Evolutionary conservation across 2,797 vertebrate genomes (phyloP).

Genomic region (Ctenopoma multispine): DNA sequence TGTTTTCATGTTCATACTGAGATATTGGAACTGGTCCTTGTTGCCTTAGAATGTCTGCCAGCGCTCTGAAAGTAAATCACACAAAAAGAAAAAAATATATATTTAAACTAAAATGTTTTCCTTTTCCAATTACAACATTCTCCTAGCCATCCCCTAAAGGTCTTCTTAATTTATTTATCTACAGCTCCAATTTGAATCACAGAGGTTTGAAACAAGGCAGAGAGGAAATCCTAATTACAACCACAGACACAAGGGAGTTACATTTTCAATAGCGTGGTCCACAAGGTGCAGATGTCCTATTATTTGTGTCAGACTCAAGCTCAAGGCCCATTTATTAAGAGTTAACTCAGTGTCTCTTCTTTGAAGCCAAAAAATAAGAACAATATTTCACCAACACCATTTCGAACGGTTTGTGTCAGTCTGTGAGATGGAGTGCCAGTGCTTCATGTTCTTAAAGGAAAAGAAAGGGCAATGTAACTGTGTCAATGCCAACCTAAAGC

Average conservation of each 20-base stretch:
- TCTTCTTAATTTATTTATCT: constrained; percentile 50
- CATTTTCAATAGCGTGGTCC: constrained; percentile 35
- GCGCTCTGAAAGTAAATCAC: constrained; percentile 85
- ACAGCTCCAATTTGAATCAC: constrained; percentile 45
- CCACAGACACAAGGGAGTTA: constrained; percentile 33
- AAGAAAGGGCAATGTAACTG: constrained; percentile 76
- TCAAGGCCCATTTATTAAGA: constrained; percentile 41
- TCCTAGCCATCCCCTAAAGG: constrained; percentile 20
- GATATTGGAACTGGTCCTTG: constrained; percentile 92
- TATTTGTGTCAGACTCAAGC: constrained; percentile 23
- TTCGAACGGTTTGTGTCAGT: constrained; percentile 11
- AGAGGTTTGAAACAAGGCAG: constrained; percentile 20
- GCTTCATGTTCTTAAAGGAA: constrained; percentile 56
- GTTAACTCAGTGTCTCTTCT: constrained; percentile 22
- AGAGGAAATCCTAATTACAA: constrained; percentile 61
- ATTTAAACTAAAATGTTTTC: constrained; percentile 13
- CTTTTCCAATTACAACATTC: constrained; percentile 20
- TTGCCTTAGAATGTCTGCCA: constrained; percentile 96
- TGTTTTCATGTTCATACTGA: constrained; percentile 95
- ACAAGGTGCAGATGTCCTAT: constrained; percentile 41
- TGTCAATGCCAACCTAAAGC: constrained; percentile 83
- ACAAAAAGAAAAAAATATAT: background rate
- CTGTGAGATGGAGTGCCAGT: constrained; percentile 12
- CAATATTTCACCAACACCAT: constrained; percentile 32
- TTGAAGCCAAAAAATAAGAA: constrained; percentile 38